Evolutionary conservation across 92 coral and sea anemone species (phyloP), one percentile per base, ranked within the genome.

Genomic region (Actinostola sp.): DNA sequence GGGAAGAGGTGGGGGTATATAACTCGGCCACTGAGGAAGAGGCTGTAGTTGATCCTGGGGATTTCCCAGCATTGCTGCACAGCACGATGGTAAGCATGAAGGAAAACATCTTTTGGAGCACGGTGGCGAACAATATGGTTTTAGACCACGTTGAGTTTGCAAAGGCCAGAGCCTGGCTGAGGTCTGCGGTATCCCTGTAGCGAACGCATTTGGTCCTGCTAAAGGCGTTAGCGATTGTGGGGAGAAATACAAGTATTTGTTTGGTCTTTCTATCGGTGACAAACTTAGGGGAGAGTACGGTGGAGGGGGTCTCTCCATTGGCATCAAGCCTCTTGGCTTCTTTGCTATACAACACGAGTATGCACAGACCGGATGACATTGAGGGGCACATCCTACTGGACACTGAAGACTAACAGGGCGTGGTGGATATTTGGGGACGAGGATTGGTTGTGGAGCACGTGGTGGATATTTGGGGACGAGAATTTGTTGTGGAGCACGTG

Each of bases 91-190:
- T 24, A 26, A 64, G 25, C 70, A 64, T 15, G 23, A 64, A 13
- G 70, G 70, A 2, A 39, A 64, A 42, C 70, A 64, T 39, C 54
- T 24, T 27, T 44, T 64, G 9, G 70, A 25, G 53, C 70, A 64
- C 10, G 25, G 30, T 15, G 52, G 27, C 13, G 52, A 31, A 30
- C 70, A 64, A 25, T 24, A 23, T 61, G 27, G 45, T 1, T 28
- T 15, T 6, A 32, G 8, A 35, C 16, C 30, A 31, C 13, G 25
- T 61, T 17, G 19, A 7, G 34, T 16, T 32, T 61, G 26, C 1
- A 61, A 4, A 34, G 66, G 66, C 45, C 34, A 31, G 19, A 61
- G 38, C 24, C 66, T 33, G 2, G 46, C 66, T 31, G 45, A n/a
- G 27, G 34, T 16, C 29, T 35, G 66, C 33, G 66, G 44, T 5